Base-by-base conservation (phyloP, 2,797 vertebrate genomes). In the Urophycis tenuis region DNA sequence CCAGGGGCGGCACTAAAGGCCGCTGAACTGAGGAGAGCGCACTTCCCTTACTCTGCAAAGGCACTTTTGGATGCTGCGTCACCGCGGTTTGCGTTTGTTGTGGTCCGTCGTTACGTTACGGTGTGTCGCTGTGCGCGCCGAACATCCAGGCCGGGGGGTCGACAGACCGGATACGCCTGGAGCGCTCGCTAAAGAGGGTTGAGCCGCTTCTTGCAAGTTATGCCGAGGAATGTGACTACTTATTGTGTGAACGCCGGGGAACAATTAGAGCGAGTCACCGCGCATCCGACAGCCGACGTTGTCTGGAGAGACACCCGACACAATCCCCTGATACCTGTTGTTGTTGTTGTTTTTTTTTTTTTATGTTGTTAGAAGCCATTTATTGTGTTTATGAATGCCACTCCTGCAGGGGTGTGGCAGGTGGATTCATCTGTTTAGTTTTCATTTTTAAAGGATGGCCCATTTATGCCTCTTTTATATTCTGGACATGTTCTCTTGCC, bases 381-480 rank as follows among this genome's bases (percentile, higher is more conserved):
- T 36, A 14, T 77, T 80, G 60, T 30, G 34, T 53, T 77, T 77
- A 77, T 74, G 34, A 33, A 34, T 67, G 19, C 72, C 29, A 15
- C 70, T 64, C 60, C 70, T 76, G 77, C 74, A 33, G 69, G 25
- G 60, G 10, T 19, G 19, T 15, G 33, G 25, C 72, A 76, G 60
- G 75, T 79, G 9, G 45, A 78, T 84, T 72, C 67, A 41, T 72
- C 73, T 74, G 75, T 15, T 15, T 60, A 32, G 19, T 77, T 78
- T 79, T 29, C 32, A 11, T 7, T 73, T 74, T 83, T 78, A 80
- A 83, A 82, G 25, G 30, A 83, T 74, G 71, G 70, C 31, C 74
- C 71, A 77, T 82, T 78, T 79, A 73, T 76, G 67, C 29, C 49
- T 17, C 9, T 74, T 87, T 84, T 79, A 83, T 69, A 75, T 75